Conservation (phyloP, 2,888 invertebrate species). For the Ophion ellenae region DNA sequence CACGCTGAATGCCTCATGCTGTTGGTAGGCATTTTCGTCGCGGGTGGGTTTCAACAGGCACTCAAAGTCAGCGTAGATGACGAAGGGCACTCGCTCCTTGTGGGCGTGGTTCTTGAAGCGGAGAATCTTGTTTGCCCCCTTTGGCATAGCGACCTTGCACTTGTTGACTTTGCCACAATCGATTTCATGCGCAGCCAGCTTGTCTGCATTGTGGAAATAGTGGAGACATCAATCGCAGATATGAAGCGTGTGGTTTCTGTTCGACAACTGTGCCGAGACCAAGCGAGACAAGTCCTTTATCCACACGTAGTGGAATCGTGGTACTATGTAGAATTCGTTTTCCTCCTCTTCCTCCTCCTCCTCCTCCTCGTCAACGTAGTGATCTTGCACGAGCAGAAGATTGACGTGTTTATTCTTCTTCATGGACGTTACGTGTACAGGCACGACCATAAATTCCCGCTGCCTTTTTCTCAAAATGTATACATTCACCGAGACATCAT, state of each 20-base stretch:
- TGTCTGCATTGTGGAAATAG: neutral
- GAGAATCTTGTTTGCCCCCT: conserved; percentile 42
- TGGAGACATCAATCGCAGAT: conserved; percentile 41
- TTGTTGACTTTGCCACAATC: conserved; percentile 28
- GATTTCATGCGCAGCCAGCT: conserved; percentile 10
- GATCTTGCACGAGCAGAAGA: conserved; percentile 39
- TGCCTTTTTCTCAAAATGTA: conserved; percentile 26
- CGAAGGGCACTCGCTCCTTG: conserved; percentile 57
- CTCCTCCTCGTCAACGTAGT: conserved; percentile 39
- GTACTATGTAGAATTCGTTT: neutral
- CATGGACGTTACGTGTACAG: neutral
- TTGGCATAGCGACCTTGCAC: conserved; percentile 43
- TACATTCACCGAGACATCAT: conserved; percentile 64
- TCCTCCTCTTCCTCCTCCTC: neutral
- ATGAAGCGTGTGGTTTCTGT: conserved; percentile 8
- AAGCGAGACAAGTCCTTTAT: too few relatives aligned
- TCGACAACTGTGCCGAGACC: neutral
- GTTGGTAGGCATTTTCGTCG: conserved; percentile 34
- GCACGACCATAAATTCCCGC: neutral
- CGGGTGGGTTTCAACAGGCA: conserved; percentile 50
- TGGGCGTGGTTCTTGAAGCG: conserved; percentile 57
- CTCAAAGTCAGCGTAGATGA: conserved; percentile 14
- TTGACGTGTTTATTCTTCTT: conserved; percentile 52
- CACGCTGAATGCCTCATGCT: conserved; percentile 54
- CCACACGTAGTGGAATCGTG: neutral